Percentiles rank a stretch among this genome's conserved stretches.
Evolutionary conservation across 23 tunicate species (phyloP).

Genomic region (Halocynthia roretzi): DNA sequence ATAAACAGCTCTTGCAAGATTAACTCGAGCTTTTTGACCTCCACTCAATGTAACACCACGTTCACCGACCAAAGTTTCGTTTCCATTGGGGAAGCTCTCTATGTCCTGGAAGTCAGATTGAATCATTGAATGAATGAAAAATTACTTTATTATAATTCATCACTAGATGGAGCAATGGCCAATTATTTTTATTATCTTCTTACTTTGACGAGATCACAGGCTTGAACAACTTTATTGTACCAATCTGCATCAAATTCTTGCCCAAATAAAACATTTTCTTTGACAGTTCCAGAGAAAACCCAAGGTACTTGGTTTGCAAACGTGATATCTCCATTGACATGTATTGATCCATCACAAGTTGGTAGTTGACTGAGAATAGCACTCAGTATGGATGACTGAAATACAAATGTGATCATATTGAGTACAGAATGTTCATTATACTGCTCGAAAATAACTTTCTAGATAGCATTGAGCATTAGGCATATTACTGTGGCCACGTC

Average conservation of each 20-base stretch:
- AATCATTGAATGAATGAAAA: too few species aligned
- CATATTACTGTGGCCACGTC: too few species aligned
- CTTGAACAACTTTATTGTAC: slow-evolving; percentile 21
- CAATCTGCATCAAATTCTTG: slow-evolving; percentile 17
- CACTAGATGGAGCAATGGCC: too few species aligned
- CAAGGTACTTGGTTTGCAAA: slow-evolving; percentile 37
- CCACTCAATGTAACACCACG: slow-evolving; percentile 92
- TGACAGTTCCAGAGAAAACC: slow-evolving; percentile 35
- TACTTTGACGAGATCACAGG: slow-evolving; percentile 17
- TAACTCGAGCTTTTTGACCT: slow-evolving; percentile 94
- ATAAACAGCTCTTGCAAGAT: slow-evolving; percentile 85
- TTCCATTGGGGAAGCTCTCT: slow-evolving; percentile 48
- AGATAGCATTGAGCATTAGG: too few species aligned
- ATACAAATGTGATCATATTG: not conserved
- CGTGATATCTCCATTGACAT: slow-evolving; percentile 6
- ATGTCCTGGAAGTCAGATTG: slow-evolving; percentile 44
- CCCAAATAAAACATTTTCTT: slow-evolving; percentile 29
- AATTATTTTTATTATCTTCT: not conserved
- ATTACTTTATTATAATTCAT: too few species aligned
- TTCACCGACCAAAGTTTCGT: slow-evolving; percentile 82
- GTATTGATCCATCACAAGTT: slow-evolving; percentile 6
- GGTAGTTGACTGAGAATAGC: slow-evolving; percentile 21
- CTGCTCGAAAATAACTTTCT: too few species aligned
- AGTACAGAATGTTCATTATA: too few species aligned
- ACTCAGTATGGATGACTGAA: slow-evolving; percentile 22